A percentile compares a stretch with the other conserved stretches of the same genome.
phyloP scores from a whole-genome alignment of 2,113 vertebrate genomes.

The Thamnaconus septentrionalis region DNA sequence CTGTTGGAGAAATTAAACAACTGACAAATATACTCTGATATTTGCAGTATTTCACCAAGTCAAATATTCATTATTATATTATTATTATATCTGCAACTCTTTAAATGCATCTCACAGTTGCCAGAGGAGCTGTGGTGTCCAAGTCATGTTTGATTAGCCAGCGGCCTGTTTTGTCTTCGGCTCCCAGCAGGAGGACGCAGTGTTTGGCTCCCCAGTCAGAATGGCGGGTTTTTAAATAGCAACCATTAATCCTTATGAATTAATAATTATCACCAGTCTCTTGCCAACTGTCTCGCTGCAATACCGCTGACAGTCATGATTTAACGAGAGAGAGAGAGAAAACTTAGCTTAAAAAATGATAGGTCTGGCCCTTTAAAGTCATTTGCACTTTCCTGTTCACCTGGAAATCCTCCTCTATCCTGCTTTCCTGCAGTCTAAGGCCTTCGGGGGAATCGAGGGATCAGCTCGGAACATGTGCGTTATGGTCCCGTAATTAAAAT shows the following conservation, averaged over 20 bases:
- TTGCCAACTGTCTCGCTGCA: constrained; percentile 48
- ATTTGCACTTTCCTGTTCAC: no score
- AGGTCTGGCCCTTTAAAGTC: neutral
- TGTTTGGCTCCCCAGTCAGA: constrained; percentile 18
- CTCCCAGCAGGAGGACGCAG: constrained; percentile 49
- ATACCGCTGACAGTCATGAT: constrained; percentile 30
- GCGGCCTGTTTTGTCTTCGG: constrained; percentile 46
- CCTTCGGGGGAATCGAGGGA: no score
- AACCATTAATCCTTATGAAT: constrained; percentile 70
- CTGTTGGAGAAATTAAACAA: no score
- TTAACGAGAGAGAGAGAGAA: neutral
- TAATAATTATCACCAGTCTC: constrained; percentile 56
- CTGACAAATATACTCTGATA: no score
- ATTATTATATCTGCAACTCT: no score
- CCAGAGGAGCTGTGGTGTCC: neutral
- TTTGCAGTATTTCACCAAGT: no score
- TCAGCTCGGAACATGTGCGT: no score
- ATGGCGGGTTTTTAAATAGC: constrained; percentile 60
- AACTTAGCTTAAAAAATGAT: neutral
- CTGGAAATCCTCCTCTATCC: no score
- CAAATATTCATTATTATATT: no score
- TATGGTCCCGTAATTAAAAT: constrained; percentile 37
- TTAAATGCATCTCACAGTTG: no score
- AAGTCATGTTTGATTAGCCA: constrained; percentile 19
- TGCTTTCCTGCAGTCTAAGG: no score